Percentiles rank a stretch among this genome's conserved stretches.
These are phyloP conservation scores for Sisor rabdophorus DNA, from an alignment of 2,113 vertebrate species.

Conservation along the genomic window DNA sequence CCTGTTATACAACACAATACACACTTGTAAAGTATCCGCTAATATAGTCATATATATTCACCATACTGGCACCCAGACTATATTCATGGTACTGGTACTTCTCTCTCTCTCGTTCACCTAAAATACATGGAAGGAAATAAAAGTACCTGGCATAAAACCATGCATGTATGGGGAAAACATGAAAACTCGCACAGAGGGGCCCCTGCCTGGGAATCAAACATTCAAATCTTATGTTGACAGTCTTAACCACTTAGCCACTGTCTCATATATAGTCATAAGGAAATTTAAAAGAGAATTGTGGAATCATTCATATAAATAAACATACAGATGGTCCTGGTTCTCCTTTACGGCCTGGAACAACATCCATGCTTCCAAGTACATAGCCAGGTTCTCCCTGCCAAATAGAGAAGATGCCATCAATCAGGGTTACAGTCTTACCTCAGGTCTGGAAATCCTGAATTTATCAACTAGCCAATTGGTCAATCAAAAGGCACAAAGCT, in stretches of 20 bases:
- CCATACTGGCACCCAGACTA: no score
- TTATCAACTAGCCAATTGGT: not conserved
- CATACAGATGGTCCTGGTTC: conserved; percentile 79
- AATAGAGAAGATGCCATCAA: not conserved
- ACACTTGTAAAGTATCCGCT: not conserved
- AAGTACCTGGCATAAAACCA: no score
- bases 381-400: conserved; percentile 84
- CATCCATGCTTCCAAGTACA: conserved; percentile 73
- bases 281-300: not conserved
- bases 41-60: no score
- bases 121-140: no score
- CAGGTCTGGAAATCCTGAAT: not conserved
- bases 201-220: no score
- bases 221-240: no score
- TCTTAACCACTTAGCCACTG: no score
- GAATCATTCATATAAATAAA: conserved; percentile 33
- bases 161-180: no score
- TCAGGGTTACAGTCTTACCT: not conserved
- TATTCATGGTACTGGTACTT: no score
- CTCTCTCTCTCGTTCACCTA: no score
- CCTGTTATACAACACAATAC: conserved; percentile 52
- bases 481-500: not conserved
- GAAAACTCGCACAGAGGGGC: no score
- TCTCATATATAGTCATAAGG: not conserved
- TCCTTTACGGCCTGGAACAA: conserved; percentile 75